Conservation (phyloP, 1,140 invertebrate genomes). For the Acyrthosiphon pisum region DNA sequence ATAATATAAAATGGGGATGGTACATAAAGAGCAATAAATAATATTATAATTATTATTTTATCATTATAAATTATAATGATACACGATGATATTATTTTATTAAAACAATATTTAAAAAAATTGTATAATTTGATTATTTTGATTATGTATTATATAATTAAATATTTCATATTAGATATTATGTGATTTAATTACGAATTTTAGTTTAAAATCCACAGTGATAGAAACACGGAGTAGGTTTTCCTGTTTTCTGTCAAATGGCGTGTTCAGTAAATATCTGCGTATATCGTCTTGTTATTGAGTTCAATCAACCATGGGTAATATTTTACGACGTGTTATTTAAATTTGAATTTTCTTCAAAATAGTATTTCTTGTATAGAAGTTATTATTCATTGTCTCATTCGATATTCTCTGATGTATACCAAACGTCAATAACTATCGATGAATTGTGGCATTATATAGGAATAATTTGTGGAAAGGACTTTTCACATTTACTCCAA, state of each 20-base stretch:
- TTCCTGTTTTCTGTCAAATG: background rate
- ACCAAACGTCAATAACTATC: background rate
- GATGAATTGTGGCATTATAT: background rate
- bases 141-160: too few relatives aligned
- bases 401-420: background rate
- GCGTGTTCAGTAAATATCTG: background rate
- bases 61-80: background rate
- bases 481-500: background rate
- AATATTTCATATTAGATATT: background rate
- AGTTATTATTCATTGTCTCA: background rate
- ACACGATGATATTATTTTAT: background rate
- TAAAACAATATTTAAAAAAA: background rate
- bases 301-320: background rate
- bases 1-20: slow-evolving; percentile 7
- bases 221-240: background rate
- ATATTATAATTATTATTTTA: slow-evolving; percentile 9
- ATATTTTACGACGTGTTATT: slow-evolving; percentile 12
- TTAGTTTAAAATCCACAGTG: background rate
- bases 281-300: background rate
- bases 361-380: background rate
- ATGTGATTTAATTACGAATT: background rate
- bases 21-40: background rate
- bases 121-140: too few relatives aligned
- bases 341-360: slow-evolving; percentile 18
- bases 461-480: background rate